Base-by-base conservation (phyloP, 1,140 invertebrate species). In the Glossosoma conforme region DNA sequence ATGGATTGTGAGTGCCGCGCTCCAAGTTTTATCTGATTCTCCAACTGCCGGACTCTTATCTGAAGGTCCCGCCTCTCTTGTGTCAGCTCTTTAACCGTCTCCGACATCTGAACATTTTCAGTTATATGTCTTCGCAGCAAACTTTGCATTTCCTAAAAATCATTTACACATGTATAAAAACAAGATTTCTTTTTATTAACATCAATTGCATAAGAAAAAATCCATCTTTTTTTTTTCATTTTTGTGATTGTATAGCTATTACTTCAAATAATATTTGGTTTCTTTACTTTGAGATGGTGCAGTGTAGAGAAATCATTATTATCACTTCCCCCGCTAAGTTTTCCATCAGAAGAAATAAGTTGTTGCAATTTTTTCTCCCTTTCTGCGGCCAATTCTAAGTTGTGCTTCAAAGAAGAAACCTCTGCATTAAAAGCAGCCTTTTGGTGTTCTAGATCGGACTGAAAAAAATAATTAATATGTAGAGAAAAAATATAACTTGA, bases 71-170 rank as follows among this genome's bases (percentile, higher is more conserved):
- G 61, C 8, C 75, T 64, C 40, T 78, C 76, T 2, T 63, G 60
- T 1, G 69, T 72, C 19, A 78, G 52, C 46, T 65, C 67, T 47
- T 66, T 65, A 1, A 77, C 64, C 0, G 72, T 69, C 36, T 76
- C 72, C n/a, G 73, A 64, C 61, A 72, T 68, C 52, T 70, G 66
- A 21, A 66, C 69, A 49, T 80, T 80, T 44, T 81, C 77, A n/a
- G 65, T 59, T 0, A 68, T 66, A 33, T 76, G 68, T 59, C 67
- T 69, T 24, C 70, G 66, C 25, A 78, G 62, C 13, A 64, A 59
- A 1, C 61, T 59, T 30, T 75, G 77, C 22, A 81, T 67, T 56
- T 80, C 77, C 64, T 72, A 28, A 13, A 60, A 43, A 35, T n/a
- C 4, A 3, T 28, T 24, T 44, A 36, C 68, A 67, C 50, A 72